Base-by-base conservation (phyloP, 2,888 invertebrate genomes). In the Helobdella robusta region DNA sequence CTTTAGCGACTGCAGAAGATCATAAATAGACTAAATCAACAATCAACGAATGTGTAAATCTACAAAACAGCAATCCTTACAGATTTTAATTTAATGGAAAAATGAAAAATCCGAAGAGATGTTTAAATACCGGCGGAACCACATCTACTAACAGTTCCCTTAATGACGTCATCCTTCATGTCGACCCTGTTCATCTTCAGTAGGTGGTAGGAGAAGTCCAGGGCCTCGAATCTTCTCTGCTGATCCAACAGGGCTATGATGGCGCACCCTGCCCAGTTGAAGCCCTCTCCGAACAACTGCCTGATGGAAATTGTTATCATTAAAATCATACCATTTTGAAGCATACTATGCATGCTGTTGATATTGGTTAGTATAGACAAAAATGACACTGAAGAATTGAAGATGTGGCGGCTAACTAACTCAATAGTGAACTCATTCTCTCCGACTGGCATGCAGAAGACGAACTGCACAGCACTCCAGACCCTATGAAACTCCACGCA, bases 181-280 rank as follows among this genome's bases (percentile, higher is more conserved):
- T 97, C 95, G 0, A 93, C 92, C 44, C 93, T 83, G 80, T 97
- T 95, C 11, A 97, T 93, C 68, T 93, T 82, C 68, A 97, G 84
- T 74, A 98, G 89, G 80, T 98, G 97, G 82, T 98, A 98, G 81
- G 92, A 94, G 83, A 97, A 97, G 83, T 98, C 98, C 52, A 97
- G 84, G 1, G 93, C 92, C 78, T 98, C 95, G 80, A 97, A 98
- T 67, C 95, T 83, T 56, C 92, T 83, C 81, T 97, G 94, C 76
- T 98, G 97, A 0, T 92, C 92, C 44, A 98, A 83, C 50, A 98
- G 83, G 2, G 91, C 88, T 69, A 98, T 91, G 84, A 98, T 90
- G 15, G 93, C 88, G 79, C 95, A 94, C 0, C 95, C 97, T 3
- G 95, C 97, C 97, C 97, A 98, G 80, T 97, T 92, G 0, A 98